phyloP scores from a whole-genome alignment of 2,797 vertebrate species.

The Diplodus puntazzo region DNA sequence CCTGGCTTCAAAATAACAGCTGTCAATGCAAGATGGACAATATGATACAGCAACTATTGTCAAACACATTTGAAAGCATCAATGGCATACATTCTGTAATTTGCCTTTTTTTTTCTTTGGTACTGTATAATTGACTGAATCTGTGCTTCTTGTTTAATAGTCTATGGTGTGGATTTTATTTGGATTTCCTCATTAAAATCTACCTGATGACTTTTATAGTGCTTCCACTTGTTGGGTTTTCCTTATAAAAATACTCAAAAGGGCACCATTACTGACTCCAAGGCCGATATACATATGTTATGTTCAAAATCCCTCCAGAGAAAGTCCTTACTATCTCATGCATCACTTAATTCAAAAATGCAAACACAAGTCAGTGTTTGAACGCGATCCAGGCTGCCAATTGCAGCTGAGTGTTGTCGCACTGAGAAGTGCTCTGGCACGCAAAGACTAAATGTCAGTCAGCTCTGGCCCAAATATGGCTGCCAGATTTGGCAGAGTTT shows the following conservation, averaged over 20 bases:
- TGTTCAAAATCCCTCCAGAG: constrained; percentile 31
- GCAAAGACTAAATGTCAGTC: constrained; percentile 34
- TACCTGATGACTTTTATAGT: not conserved
- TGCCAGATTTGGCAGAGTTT: constrained; percentile 47
- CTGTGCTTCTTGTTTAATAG: not conserved
- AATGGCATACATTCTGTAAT: not conserved
- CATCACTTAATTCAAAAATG: constrained; percentile 52
- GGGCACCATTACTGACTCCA: constrained; percentile 23
- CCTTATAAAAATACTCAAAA: not conserved
- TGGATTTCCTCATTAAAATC: not conserved
- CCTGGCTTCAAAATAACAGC: not conserved
- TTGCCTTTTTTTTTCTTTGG: not conserved
- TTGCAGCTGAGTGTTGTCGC: constrained; percentile 51
- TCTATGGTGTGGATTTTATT: not conserved
- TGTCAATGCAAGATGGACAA: not conserved
- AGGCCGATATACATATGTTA: constrained; percentile 5
- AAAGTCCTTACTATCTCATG: constrained; percentile 43
- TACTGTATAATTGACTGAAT: not conserved
- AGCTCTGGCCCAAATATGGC: constrained; percentile 28
- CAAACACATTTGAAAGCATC: not conserved
- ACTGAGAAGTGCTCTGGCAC: constrained; percentile 36
- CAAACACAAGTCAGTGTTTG: constrained; percentile 46
- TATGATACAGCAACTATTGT: not conserved
- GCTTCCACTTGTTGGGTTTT: constrained; percentile 6
- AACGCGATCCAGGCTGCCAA: constrained; percentile 59